Base-by-base conservation (phyloP, 2,113 vertebrate species). In the Heterochromis multidens region DNA sequence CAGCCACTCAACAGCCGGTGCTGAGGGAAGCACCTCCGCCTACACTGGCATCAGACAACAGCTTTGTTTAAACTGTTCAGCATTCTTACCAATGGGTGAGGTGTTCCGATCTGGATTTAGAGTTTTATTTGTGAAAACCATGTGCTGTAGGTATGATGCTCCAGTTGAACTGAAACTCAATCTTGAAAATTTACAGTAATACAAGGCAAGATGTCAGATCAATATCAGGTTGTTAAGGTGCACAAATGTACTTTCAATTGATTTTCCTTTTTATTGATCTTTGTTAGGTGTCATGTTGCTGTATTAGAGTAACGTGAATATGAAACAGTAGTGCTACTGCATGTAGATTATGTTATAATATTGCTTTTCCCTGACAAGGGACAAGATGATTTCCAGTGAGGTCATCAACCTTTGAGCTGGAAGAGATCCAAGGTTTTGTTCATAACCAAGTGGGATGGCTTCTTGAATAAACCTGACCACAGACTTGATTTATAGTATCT, bases 171-270 rank as follows among this genome's bases (percentile, higher is more conserved):
- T 76, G 23, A 62, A 16, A 63, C 21, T 81, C 31, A 79, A 27
- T 59, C 49, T 25, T 21, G 11, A 63, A 2, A 12, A 25, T 88
- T 77, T 76, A 49, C n/a, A 5, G 46, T 81, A 52, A 84, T 49
- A 57, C 86, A 17, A 16, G 61, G n/a, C 74, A 83, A 82, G 16
- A 27, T 56, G 19, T 14, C 4, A n/a, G 60, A 78, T 88, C 67
- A 58, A 58, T 86, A 46, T 74, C 58, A 63, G 76, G 3, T 29
- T 83, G 17, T 74, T 3, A 35, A 83, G 76, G 77, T 85, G 78
- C 85, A 80, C 37, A 86, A 84, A 89, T 90, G 72, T 80, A 29
- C 17, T 87, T 91, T 81, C n/a, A 52, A 83, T 90, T 72, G 88
- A 93, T 88, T 88, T 83, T 35, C 16, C 65, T 74, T 54, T 77